Percentiles rank a stretch among this genome's conserved stretches.
These are phyloP conservation scores for Megaptera novaeangliae DNA, from an alignment of 2,113 vertebrate species.

Conservation along the genomic window DNA sequence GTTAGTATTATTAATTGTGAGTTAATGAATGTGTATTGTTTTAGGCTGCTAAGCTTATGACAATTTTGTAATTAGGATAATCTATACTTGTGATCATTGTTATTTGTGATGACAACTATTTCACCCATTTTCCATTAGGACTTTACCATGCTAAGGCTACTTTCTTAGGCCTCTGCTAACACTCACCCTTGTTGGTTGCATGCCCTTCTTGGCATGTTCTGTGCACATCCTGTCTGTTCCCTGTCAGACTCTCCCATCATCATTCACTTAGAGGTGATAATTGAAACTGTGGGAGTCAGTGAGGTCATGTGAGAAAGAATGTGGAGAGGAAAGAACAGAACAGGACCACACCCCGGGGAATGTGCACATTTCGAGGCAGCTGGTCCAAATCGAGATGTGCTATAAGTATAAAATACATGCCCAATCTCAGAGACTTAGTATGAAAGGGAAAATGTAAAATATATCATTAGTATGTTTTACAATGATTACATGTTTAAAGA, in stretches of 20 bases:
- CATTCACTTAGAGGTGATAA: background rate
- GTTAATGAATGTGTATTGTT: background rate
- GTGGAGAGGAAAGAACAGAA: background rate
- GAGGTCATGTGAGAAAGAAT: background rate
- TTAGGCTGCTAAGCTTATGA: background rate
- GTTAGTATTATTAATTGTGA: background rate
- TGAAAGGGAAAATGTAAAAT: background rate
- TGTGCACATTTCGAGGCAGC: background rate
- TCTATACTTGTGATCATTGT: background rate
- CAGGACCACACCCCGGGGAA: background rate
- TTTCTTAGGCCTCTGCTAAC: background rate
- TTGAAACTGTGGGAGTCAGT: background rate
- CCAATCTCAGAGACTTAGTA: background rate
- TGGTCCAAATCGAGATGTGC: background rate
- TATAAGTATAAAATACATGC: rapidly evolving
- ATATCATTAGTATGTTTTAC: background rate
- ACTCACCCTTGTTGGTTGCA: background rate
- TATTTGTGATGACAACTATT: background rate
- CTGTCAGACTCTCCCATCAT: background rate
- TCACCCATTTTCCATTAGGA: background rate
- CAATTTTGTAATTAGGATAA: background rate
- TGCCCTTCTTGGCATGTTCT: background rate
- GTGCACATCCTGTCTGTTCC: background rate
- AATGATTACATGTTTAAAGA: background rate
- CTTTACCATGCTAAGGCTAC: background rate